Evolutionary conservation across 92 coral and sea anemone genomes (phyloP).

Genomic region (Phenganax stokvisi): DNA sequence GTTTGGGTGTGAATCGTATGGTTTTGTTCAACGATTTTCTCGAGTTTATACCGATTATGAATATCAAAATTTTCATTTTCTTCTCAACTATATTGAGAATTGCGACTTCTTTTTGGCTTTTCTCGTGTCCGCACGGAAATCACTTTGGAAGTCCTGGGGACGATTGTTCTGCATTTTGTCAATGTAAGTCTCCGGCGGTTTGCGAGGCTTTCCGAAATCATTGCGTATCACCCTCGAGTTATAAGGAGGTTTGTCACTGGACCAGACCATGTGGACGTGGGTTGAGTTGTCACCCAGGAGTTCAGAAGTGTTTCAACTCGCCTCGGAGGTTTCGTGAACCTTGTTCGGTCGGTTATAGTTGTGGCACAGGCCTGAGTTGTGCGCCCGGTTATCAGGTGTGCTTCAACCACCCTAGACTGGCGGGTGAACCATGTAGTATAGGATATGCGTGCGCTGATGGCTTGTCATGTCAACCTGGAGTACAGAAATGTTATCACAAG

Average conservation of each 20-base stretch:
- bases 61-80: not conserved
- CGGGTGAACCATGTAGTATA: constrained; percentile 75
- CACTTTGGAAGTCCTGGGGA: constrained; percentile 80
- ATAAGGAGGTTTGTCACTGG: constrained; percentile 69
- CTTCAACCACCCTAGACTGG: constrained; percentile 62
- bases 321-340: constrained; percentile 84
- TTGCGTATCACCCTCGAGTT: constrained; percentile 64
- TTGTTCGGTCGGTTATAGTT: constrained; percentile 70
- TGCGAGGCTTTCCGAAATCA: constrained; percentile 89
- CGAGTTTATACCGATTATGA: not conserved
- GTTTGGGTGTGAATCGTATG: too few species aligned
- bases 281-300: constrained; percentile 93
- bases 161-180: constrained; percentile 79
- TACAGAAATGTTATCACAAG: constrained; percentile 70
- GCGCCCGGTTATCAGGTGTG: constrained; percentile 88
- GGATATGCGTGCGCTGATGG: constrained; percentile 75
- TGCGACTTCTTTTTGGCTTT: constrained; percentile 63
- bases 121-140: constrained; percentile 87
- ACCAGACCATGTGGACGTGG: constrained; percentile 82
- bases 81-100: not conserved
- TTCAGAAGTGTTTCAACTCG: constrained; percentile 85
- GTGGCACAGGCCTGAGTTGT: constrained; percentile 81
- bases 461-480: constrained; percentile 85
- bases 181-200: constrained; percentile 69
- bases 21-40: not conserved